Evolutionary conservation across 2,113 vertebrate species (phyloP), one percentile per base, ranked within the genome.

Genomic region (Thymallus thymallus): DNA sequence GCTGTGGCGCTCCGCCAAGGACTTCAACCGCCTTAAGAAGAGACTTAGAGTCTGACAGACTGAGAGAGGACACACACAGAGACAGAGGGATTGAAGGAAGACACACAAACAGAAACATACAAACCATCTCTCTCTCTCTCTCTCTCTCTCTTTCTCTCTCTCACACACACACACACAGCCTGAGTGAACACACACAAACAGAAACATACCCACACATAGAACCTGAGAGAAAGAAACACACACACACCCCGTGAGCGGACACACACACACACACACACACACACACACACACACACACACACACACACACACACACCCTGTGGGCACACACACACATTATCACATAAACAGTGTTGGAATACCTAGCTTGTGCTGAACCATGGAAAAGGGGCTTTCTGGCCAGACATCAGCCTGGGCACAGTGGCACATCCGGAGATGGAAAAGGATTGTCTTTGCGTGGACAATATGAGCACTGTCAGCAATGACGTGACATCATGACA

Each of bases 1-100:
- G 97, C 89, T 99, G 74, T 97, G 96, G 96, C 92, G 97, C 61
- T 98, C 97, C 0, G 96, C 97, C 24, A 99, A 98, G 80, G 97
- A 99, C 93, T 98, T 99, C 82, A 98, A 96, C 86, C 90, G 96
- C 62, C 94, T 99, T 46, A 98, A 98, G 91, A 98, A 95, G 90
- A 96, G 89, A 75, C 88, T 94, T 29, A 70, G 91, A 74, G 89
- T 82, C 30, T 93, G 87, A 93, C 61, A 48, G 6, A 45, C 55
- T 55, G 65, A 77, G 72, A 72, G 70, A 71, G 23, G 35, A 58
- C 64, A 66, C 64, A 35, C 29, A 32, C 64, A 66, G 32, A 80
- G 20, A 61, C 60, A 14, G 16, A 22, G 6, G 5, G n/a, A 58
- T 4, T 58, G 56, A 22, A 14, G 14, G 56, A n/a, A 14, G 26